Conservation (phyloP, 1,140 invertebrate species). For the Diprion similis region DNA sequence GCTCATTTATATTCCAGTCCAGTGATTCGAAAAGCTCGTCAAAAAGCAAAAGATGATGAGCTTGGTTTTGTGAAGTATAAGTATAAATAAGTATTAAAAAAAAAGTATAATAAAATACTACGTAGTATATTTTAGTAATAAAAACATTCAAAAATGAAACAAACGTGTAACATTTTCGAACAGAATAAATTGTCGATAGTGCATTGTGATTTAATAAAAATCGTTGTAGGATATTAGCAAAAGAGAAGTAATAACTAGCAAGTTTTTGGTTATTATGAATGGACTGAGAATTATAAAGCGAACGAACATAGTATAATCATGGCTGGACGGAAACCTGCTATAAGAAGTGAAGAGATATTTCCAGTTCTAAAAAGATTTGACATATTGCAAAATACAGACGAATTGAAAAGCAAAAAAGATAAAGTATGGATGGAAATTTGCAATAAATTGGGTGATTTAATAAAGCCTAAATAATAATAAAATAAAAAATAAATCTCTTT, state of each 20-base stretch:
- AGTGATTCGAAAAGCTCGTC: neutral
- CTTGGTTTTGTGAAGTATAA: too few relatives aligned
- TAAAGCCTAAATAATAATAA: neutral
- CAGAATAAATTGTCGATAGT: too few relatives aligned
- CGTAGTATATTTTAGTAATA: too few relatives aligned
- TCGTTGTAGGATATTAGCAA: too few relatives aligned
- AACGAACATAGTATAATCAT: conserved; percentile 12
- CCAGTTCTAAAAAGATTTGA: conserved; percentile 11
- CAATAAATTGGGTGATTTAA: conserved; percentile 8
- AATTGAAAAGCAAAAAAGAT: conserved; percentile 11
- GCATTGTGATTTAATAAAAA: too few relatives aligned
- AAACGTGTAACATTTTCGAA: too few relatives aligned
- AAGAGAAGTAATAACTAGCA: too few relatives aligned
- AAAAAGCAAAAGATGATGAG: neutral
- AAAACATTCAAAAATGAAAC: too few relatives aligned
- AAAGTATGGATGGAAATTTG: conserved; percentile 6
- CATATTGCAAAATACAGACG: conserved; percentile 9
- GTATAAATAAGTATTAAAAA: too few relatives aligned
- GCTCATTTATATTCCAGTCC: conserved; percentile 10
- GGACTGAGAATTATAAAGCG: too few relatives aligned
- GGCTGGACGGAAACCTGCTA: conserved; percentile 14
- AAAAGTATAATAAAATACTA: too few relatives aligned
- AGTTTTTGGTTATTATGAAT: too few relatives aligned
- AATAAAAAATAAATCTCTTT: conserved; percentile 8
- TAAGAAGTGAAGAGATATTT: neutral